Evolutionary conservation across 2,113 vertebrate species (phyloP), one percentile per base, ranked within the genome.

Genomic region (Gorsachius goisagi): DNA sequence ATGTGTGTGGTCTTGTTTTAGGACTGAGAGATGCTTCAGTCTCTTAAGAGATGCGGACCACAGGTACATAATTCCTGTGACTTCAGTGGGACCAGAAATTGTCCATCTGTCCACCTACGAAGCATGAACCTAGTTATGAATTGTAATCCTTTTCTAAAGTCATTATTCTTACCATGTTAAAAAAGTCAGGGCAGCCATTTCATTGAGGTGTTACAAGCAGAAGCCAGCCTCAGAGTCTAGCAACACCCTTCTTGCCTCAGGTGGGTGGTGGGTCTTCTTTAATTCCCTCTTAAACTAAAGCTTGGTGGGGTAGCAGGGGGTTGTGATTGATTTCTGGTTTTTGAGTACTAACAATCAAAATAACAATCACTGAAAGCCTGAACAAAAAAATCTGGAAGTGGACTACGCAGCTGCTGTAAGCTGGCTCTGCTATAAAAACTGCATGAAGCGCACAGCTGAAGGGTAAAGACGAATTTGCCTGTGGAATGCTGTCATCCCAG

Each of bases 21-120:
- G 24, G 4, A 15, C 32, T 1, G 27, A 55, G 77, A 37, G 50
- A 33, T 1, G 4, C 30, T 55, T 49, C 37, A 0, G 0, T 33
- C 12, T 30, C 7, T 22, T 17, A 17, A 11, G 18, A 35, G 50
- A 17, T 27, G 23, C 2, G 28, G 19, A 27, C 49, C 50, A 50
- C 24, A 17, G 14, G 5, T 33, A 8, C 0, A 3, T 13, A 52
- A 75, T 72, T 47, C n/a, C 24, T 27, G 22, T 4, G 59, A 67
- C 83, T 83, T 37, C 41, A 59, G 37, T 32, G 33, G 41, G 35
- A 60, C 26, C 39, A 8, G 58, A 47, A 79, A 11, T 19, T 47
- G 12, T 7, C 55, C 22, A 6, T n/a, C 49, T 44, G 8, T 4
- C n/a, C n/a, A n/a, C 56, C 16, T 30, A 3, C 5, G 35, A 26